Base-by-base conservation (phyloP, 2,888 invertebrate genomes). In the Lissocephala sabroskyi region DNA sequence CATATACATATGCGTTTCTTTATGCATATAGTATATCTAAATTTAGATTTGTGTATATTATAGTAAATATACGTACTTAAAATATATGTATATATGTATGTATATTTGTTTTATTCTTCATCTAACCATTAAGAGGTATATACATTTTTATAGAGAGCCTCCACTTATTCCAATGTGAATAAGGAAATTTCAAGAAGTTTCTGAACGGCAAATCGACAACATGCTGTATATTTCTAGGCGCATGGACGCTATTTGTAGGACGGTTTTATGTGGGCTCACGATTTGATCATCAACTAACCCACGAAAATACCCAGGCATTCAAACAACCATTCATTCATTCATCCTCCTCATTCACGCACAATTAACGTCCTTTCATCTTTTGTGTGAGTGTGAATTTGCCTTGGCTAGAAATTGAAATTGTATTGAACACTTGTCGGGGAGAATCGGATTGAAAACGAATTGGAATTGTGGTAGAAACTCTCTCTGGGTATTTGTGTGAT, bases 71-170 rank as follows among this genome's bases (percentile, higher is more conserved):
- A 44, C 32, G 43, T 41, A 30, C 32, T 41, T 30, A 28, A 32
- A 39, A 16, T 53, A 45, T 58, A 16, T 50, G 35, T 42, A 49
- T 50, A 45, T 41, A 52, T 59, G 54, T 36, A 26, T 54, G 40
- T 42, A 42, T 30, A 14, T 42, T 51, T 55, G 53, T 53, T 47
- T 54, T 41, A 39, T 50, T 49, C 57, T 48, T 52, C 46, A 58
- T 59, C 60, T 75, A 71, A 56, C 54, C 57, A 52, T n/a, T 75
- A 66, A 71, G 80, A 79, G 79, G 79, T 79, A 79, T 80, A 65
- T 79, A 80, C 79, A 80, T 65, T 73, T 46, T 50, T 56, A 56
- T 44, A 58, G 52, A 59, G 60, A 62, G 51, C 54, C 51, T 37
- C 51, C 53, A 48, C 37, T 32, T 23, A 2, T 17, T 41, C 33